Evolutionary conservation across 2,888 invertebrate species (phyloP), one percentile per base, ranked within the genome.

Genomic region (Dorcus parallelipipedus): DNA sequence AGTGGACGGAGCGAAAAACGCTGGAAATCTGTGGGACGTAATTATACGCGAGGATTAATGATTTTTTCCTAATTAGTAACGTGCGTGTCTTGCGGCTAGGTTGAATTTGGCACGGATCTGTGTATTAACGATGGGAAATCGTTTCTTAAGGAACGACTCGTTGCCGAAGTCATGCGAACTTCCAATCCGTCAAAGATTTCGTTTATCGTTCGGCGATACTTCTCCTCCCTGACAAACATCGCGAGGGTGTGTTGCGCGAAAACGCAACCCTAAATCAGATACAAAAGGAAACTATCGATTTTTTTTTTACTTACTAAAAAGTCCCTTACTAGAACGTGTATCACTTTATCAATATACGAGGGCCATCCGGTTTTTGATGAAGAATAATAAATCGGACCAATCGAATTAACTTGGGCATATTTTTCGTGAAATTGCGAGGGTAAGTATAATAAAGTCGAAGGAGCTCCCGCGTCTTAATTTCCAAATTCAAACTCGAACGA

Each of bases 21-120:
- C 14, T 14, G 14, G 14, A 14, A 71, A 65, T 67, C 67, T 70
- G 65, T 64, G 54, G 9, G 23, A 23, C 45, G 45, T 45, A 71
- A 73, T 73, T 73, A 71, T 72, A 73, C 68, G 58, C 70, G 66
- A 67, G 68, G 72, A 74, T 74, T 75, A 76, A 76, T 73, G 75
- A 76, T 76, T 74, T 73, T 20, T 75, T 75, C 73, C 73, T 76
- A 76, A 76, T 76, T 76, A 75, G 74, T 69, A 69, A 69, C 72
- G 75, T 75, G 76, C 76, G 74, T 75, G 74, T 64, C 63, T 52
- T 64, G 51, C 56, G 61, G 62, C 70, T 69, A 69, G 71, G 69
- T 69, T 67, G 69, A 68, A 60, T 69, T 71, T 70, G 64, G 70
- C 65, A 59, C 64, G 65, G 61, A 63, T 68, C 65, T 65, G 66